Conservation (phyloP, 1,140 invertebrate genomes). For the Drosophila sp. region DNA sequence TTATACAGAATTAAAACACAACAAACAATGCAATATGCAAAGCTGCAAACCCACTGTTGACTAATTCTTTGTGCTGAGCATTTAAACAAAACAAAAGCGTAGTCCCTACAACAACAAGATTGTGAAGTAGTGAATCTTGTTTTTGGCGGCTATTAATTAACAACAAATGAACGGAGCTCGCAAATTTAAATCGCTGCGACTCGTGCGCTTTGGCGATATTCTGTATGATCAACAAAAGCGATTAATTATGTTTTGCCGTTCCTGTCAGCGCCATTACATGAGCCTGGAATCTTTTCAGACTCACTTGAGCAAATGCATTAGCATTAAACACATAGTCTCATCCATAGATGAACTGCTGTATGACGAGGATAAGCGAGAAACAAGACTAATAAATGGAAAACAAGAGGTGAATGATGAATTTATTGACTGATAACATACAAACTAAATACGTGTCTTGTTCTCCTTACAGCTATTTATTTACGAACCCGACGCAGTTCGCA, state of each 20-base stretch:
- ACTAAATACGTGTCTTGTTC: neutral
- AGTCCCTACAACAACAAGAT: neutral
- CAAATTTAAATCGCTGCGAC: constrained; percentile 46
- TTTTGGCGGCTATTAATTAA: neutral
- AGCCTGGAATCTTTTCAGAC: constrained; percentile 44
- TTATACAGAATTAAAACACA: neutral
- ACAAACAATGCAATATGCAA: constrained; percentile 2
- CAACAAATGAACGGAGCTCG: constrained; percentile 60
- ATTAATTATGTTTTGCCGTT: constrained; percentile 58
- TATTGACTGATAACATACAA: too few species aligned
- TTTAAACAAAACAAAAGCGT: neutral
- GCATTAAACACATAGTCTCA: constrained; percentile 50
- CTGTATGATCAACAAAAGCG: constrained; percentile 63
- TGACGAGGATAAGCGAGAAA: constrained; percentile 57
- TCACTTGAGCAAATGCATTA: constrained; percentile 50
- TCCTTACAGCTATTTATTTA: constrained; percentile 56
- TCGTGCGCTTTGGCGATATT: constrained; percentile 62
- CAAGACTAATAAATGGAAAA: constrained; percentile 32
- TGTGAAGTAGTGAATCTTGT: neutral
- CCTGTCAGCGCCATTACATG: constrained; percentile 57
- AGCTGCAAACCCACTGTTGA: neutral
- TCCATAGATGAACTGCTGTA: constrained; percentile 44
- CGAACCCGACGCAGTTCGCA: constrained; percentile 52
- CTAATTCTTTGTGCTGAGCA: neutral
- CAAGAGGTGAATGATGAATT: constrained; percentile 57